These are phyloP conservation scores for Muricea muricata DNA, from an alignment of 92 coral and sea anemone species.

Conservation along the genomic window DNA sequence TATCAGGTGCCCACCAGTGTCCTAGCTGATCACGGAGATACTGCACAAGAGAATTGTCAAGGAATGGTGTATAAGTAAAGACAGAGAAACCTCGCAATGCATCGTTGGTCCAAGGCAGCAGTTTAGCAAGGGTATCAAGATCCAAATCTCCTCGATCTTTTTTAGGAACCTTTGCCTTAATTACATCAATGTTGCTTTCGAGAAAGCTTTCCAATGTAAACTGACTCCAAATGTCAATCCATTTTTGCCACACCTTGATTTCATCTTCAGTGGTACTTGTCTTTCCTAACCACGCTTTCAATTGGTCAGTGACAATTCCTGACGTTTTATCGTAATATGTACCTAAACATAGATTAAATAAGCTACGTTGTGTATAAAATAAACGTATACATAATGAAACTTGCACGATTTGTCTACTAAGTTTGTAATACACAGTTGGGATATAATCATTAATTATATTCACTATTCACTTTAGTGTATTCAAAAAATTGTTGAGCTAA, in stretches of 20 bases:
- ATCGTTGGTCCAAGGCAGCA: conserved; percentile 59
- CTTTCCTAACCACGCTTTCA: conserved; percentile 15
- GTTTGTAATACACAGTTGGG: too few relatives aligned
- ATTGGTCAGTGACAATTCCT: conserved; percentile 56
- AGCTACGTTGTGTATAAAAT: too few relatives aligned
- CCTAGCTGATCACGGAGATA: conserved; percentile 65
- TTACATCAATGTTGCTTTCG: conserved; percentile 49
- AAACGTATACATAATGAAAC: not conserved
- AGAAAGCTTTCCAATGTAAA: conserved; percentile 60
- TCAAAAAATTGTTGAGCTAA: too few relatives aligned
- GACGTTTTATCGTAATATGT: conserved; percentile 45
- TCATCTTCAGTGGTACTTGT: not conserved
- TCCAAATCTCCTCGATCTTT: conserved; percentile 5
- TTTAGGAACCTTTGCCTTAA: conserved; percentile 42
- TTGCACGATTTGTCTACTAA: too few relatives aligned
- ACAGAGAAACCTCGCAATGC: conserved; percentile 60
- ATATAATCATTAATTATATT: too few relatives aligned
- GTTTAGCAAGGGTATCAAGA: conserved; percentile 41
- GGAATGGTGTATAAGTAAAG: conserved; percentile 47
- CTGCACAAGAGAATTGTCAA: conserved; percentile 56
- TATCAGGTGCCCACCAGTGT: conserved; percentile 62
- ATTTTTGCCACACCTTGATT: conserved; percentile 38
- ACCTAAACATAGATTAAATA: conserved; percentile 36
- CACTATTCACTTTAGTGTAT: too few relatives aligned
- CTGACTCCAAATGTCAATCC: too few relatives aligned